These are phyloP conservation scores for Crotalus horridus DNA, from an alignment of 2,113 vertebrate genomes.

Conservation along the genomic window DNA sequence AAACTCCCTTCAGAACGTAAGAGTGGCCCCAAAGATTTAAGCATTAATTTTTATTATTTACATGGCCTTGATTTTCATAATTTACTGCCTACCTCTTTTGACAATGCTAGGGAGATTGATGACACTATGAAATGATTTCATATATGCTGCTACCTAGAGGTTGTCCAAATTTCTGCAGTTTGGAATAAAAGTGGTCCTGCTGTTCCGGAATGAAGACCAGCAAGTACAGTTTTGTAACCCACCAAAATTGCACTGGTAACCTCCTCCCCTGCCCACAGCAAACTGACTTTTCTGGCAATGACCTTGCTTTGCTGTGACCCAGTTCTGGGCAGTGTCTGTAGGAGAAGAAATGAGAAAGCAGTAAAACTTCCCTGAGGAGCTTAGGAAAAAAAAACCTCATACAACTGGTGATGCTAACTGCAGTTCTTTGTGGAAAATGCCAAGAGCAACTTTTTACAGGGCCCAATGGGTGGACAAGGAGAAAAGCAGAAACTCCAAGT, in stretches of 20 bases:
- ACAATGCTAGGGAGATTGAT: not conserved
- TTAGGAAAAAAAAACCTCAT: not conserved
- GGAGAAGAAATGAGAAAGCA: not conserved
- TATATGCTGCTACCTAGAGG: not conserved
- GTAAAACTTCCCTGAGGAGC: not conserved
- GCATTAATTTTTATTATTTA: not conserved
- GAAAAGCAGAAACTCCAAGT: not conserved
- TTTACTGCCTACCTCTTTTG: not conserved
- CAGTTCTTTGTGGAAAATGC: not conserved
- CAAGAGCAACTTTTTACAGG: not conserved
- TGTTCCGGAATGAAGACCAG: not conserved
- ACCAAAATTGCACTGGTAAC: not conserved
- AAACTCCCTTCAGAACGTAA: not conserved
- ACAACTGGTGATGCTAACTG: not conserved
- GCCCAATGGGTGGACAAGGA: not conserved
- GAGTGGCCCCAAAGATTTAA: not conserved
- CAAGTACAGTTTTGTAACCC: not conserved
- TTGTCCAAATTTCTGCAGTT: not conserved
- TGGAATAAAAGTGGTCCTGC: not conserved
- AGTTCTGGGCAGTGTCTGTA: not conserved
- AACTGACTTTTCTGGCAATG: not conserved
- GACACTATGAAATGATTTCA: not conserved
- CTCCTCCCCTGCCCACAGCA: not conserved
- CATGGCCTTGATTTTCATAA: not conserved
- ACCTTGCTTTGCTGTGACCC: not conserved